Base-by-base conservation (phyloP, 1,140 invertebrate genomes). In the Bombus affinis region DNA sequence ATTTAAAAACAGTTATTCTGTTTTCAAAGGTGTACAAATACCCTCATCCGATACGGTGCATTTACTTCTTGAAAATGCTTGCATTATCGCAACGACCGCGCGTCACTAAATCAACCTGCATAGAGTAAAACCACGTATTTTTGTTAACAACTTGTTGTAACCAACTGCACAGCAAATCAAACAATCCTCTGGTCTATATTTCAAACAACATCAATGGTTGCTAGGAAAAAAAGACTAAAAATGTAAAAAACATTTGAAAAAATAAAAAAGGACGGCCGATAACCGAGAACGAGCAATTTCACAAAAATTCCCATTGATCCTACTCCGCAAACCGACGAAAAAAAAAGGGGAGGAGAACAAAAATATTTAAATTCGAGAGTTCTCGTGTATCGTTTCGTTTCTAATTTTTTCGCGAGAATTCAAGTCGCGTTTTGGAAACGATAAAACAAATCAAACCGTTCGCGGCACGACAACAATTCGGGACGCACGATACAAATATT, bases 371-470 rank as follows among this genome's bases (percentile, higher is more conserved):
- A 57, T 42, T 53, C 28, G 28, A 32, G 28, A 25, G 15, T 39
- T 28, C 25, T 18, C 57, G 32, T 4, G 39, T 35, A n/a, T 35
- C 42, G 37, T 10, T 44, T 74, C 9, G 13, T 3, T 47, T 74
- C 57, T 82, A 74, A 74, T 82, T 65, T 82, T 65, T 37, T 74
- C 13, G 32, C 32, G 15, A 32, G 37, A 73, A 65, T 62, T 65
- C 80, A 2, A 15, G 4, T 42, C 53, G 28, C 70, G 70, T 35
- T 80, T n/a, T 62, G 28, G 44, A 35, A 28, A 47, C 3, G 57
- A 22, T 44, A 47, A 74, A 35, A 74, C 32, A 82, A 82, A 74
- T 82, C 28, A 65, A 82, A 82, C 1, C 3, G 80, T 8, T 35
- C 22, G 25, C 12, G 9, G 28, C 37, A 42, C 25, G 12, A 42